Evolutionary conservation across 2,797 vertebrate genomes (phyloP).

Genomic region (Sebastes taczanowskii): DNA sequence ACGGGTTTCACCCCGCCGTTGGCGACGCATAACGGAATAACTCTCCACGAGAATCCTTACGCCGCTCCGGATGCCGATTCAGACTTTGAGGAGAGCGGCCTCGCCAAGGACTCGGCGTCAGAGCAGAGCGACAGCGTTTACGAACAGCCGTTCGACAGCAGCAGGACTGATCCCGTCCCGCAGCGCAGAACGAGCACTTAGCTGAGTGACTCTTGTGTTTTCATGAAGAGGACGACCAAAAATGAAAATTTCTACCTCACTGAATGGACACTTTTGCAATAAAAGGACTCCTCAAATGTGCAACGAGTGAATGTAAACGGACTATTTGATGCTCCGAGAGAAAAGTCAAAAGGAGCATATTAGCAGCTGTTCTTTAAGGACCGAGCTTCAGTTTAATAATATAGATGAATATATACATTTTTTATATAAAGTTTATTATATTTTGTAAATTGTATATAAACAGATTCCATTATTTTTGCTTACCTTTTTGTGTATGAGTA

Average conservation of each 20-base stretch:
- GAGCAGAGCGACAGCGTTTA: slow-evolving; percentile 77
- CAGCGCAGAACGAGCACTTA: slow-evolving; percentile 81
- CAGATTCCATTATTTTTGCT: slow-evolving; percentile 88
- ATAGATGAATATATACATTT: slow-evolving; percentile 85
- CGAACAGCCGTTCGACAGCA: slow-evolving; percentile 81
- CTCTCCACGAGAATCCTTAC: slow-evolving; percentile 77
- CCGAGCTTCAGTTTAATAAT: slow-evolving; percentile 81
- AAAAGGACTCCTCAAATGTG: slow-evolving; percentile 65
- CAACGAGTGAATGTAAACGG: slow-evolving; percentile 82
- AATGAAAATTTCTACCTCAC: slow-evolving; percentile 89
- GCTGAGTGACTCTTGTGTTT: slow-evolving; percentile 52
- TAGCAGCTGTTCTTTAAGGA: slow-evolving; percentile 58
- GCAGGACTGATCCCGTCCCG: slow-evolving; percentile 80
- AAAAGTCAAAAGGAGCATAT: slow-evolving; percentile 31
- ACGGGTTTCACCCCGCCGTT: slow-evolving; percentile 62
- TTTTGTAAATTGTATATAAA: slow-evolving; percentile 95
- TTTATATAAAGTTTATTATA: slow-evolving; percentile 87
- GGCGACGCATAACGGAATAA: slow-evolving; percentile 66
- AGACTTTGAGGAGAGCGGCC: slow-evolving; percentile 77
- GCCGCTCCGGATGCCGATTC: slow-evolving; percentile 78
- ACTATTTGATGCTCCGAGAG: slow-evolving; percentile 48
- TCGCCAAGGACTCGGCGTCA: slow-evolving; percentile 63
- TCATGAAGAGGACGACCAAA: slow-evolving; percentile 69
- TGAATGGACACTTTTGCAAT: slow-evolving; percentile 75
- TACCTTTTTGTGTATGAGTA: slow-evolving; percentile 82